Percentiles rank a stretch among this genome's conserved stretches.
phyloP scores from a whole-genome alignment of 1,140 invertebrate genomes.

The Metaphire vulgaris region DNA sequence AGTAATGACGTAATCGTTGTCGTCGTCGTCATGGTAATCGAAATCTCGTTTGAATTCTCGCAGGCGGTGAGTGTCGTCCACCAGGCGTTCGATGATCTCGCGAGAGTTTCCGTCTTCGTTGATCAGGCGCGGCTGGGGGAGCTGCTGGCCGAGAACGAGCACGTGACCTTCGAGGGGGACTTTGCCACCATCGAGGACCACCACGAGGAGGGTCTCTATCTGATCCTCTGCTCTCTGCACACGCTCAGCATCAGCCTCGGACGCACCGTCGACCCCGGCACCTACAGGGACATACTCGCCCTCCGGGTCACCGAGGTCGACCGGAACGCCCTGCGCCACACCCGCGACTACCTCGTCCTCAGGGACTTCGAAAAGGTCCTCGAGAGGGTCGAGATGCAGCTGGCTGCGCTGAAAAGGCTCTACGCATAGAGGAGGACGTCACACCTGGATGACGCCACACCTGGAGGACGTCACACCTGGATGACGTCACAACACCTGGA shows the following conservation, averaged over 20 bases:
- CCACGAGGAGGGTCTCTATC: conserved; percentile 4
- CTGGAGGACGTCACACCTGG: no score
- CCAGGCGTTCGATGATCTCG: conserved; percentile 12
- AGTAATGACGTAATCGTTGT: no score
- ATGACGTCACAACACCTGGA: no score
- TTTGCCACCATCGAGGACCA: conserved; percentile 13
- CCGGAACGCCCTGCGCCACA: background rate
- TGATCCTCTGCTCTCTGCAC: conserved; percentile 13
- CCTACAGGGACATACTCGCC: conserved; percentile 6
- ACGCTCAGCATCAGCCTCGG: background rate
- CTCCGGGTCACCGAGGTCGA: conserved; percentile 9
- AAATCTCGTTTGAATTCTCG: no score
- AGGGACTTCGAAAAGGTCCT: conserved; percentile 17
- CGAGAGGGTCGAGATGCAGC: background rate
- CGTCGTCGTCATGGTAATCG: no score
- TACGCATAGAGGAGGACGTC: no score
- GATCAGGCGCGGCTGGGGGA: conserved; percentile 18
- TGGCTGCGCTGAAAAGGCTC: conserved; percentile 4
- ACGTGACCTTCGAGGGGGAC: conserved; percentile 8
- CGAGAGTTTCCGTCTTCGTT: conserved; percentile 13
- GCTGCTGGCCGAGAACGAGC: background rate
- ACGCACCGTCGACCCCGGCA: background rate
- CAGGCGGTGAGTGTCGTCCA: conserved; percentile 6
- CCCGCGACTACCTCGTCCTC: conserved; percentile 19
- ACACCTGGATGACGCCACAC: no score